Percentiles rank a stretch among this genome's conserved stretches.
phyloP scores from a whole-genome alignment of 2,888 invertebrate genomes.

The Pollenia labialis region DNA sequence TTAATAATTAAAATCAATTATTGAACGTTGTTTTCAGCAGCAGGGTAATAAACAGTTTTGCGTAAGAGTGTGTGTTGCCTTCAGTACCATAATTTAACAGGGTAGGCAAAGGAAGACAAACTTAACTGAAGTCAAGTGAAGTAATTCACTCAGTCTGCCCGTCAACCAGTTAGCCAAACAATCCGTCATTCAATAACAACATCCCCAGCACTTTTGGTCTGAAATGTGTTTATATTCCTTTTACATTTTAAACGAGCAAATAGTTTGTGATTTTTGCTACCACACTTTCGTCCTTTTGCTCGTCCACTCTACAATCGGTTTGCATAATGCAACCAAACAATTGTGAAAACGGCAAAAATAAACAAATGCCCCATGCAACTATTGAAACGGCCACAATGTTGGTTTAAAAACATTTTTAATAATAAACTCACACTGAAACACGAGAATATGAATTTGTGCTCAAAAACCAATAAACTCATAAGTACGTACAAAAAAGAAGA shows the following conservation, averaged over 20 bases:
- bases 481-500: too few species aligned
- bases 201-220: constrained; percentile 2
- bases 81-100: constrained; percentile 43
- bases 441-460: not conserved
- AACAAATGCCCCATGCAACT: constrained; percentile 49
- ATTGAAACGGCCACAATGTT: constrained; percentile 27
- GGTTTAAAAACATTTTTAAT: constrained; percentile 6
- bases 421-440: constrained; percentile 18
- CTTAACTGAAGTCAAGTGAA: constrained; percentile 26
- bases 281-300: constrained; percentile 7
- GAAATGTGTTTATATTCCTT: constrained; percentile 37
- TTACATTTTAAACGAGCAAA: constrained; percentile 41
- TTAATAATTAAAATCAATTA: constrained; percentile 74
- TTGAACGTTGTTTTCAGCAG: constrained; percentile 47
- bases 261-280: constrained; percentile 7
- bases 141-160: not conserved
- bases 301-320: not conserved
- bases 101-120: constrained; percentile 40
- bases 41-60: constrained; percentile 38
- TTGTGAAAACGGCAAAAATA: constrained; percentile 52
- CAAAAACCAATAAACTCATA: not conserved
- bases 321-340: constrained; percentile 51
- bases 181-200: not conserved
- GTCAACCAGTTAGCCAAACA: not conserved
- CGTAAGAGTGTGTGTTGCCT: constrained; percentile 9